A percentile compares a stretch with the other conserved stretches of the same genome.
Conservation (phyloP, 2,888 invertebrate genomes). For the Hoplodrina ambigua region DNA sequence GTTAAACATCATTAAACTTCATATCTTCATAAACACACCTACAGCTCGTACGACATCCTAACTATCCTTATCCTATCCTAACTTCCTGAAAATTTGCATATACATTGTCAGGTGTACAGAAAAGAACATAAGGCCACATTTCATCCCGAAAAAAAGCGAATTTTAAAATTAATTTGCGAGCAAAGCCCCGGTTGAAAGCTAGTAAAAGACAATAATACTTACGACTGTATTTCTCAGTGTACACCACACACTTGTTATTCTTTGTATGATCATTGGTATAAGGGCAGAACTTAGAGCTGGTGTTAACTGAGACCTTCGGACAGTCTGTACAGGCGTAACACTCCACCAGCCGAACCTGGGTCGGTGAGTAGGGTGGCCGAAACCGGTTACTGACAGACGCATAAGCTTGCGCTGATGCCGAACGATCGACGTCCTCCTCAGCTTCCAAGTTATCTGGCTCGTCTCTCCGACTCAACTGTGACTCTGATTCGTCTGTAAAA, state of each 20-base stretch:
- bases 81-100: too few species aligned
- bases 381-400: slow-evolving; percentile 20
- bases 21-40: too few species aligned
- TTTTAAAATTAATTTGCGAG: too few species aligned
- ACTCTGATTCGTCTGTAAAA: slow-evolving; percentile 47
- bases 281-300: slow-evolving; percentile 74
- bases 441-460: slow-evolving; percentile 34
- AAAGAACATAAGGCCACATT: too few species aligned
- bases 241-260: slow-evolving; percentile 76
- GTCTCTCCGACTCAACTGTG: slow-evolving; percentile 36
- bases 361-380: slow-evolving; percentile 1
- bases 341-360: slow-evolving; percentile 48
- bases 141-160: too few species aligned
- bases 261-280: slow-evolving; percentile 66
- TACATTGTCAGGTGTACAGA: too few species aligned
- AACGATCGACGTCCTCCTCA: slow-evolving; percentile 47
- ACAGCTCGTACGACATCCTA: too few species aligned
- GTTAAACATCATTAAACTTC: too few species aligned
- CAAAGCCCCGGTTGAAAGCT: too few species aligned
- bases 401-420: slow-evolving; percentile 39
- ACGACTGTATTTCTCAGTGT: slow-evolving; percentile 78
- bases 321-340: slow-evolving; percentile 81
- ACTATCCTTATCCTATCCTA: too few species aligned
- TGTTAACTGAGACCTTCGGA: slow-evolving; percentile 63
- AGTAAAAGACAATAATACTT: slow-evolving; percentile 61